Evolutionary conservation across 2,888 invertebrate species (phyloP).

Genomic region (Glyphotaelius pellucidus): DNA sequence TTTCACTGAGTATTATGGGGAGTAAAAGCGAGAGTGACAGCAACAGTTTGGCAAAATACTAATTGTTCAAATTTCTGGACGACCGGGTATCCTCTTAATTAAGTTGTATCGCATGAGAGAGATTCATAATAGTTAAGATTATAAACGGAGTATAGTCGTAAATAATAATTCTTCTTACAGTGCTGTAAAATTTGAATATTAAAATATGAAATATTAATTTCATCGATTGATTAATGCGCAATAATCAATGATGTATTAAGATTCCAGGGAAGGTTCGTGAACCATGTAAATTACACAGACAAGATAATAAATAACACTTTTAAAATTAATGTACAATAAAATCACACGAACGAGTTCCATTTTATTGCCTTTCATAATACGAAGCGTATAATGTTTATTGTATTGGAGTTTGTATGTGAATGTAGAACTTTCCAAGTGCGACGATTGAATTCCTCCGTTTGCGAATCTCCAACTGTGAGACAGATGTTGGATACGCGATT

Average conservation of each 20-base stretch:
- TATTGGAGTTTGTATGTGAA: background rate
- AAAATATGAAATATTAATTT: constrained; percentile 19
- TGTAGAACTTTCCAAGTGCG: constrained; percentile 27
- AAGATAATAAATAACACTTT: constrained; percentile 39
- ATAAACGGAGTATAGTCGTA: background rate
- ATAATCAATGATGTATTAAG: constrained; percentile 11
- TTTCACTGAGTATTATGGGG: too few species aligned
- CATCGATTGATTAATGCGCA: background rate
- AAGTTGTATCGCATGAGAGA: background rate
- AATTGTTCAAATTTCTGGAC: too few species aligned
- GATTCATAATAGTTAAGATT: background rate
- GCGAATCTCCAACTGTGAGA: constrained; percentile 51
- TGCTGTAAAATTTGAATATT: background rate
- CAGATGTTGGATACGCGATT: constrained; percentile 42
- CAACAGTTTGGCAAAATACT: too few species aligned
- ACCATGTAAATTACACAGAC: constrained; percentile 26
- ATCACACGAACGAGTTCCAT: constrained; percentile 34
- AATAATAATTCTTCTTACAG: background rate
- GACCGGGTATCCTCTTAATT: background rate
- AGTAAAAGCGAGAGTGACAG: too few species aligned
- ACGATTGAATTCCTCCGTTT: constrained; percentile 50
- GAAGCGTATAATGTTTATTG: background rate
- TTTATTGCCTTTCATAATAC: constrained; percentile 2
- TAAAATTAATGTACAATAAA: constrained; percentile 9
- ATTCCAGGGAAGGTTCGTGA: constrained; percentile 5